Evolutionary conservation across 1,140 invertebrate genomes (phyloP).

Genomic region (Luehdorfia chinensis): DNA sequence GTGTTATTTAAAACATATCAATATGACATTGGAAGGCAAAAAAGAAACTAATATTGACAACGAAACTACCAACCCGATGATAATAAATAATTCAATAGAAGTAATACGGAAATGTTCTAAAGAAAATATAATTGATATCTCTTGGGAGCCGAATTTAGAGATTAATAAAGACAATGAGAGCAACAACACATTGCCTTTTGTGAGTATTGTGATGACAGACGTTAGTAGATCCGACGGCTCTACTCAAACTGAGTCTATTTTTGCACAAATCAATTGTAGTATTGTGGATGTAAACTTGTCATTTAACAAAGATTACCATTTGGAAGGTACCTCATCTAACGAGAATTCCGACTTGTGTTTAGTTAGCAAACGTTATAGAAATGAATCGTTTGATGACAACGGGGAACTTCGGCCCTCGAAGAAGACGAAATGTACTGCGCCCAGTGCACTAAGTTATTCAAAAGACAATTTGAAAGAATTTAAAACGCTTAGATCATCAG

Average conservation of each 20-base stretch:
- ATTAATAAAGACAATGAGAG: conserved; percentile 34
- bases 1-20: conserved; percentile 2
- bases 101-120: conserved; percentile 46
- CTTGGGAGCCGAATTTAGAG: conserved; percentile 46
- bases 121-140: conserved; percentile 43
- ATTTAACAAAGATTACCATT: conserved; percentile 44
- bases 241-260: conserved; percentile 46
- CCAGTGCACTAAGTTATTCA: conserved; percentile 39
- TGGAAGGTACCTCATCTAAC: conserved; percentile 37
- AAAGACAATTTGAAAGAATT: conserved; percentile 33
- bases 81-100: conserved; percentile 50
- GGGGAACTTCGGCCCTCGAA: conserved; percentile 41
- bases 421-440: conserved; percentile 49
- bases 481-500: conserved; percentile 22
- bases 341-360: conserved; percentile 38
- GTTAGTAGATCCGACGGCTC: conserved; percentile 39
- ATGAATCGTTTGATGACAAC: conserved; percentile 42
- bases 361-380: conserved; percentile 45
- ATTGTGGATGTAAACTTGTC: conserved; percentile 41
- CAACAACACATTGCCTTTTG: conserved; percentile 47
- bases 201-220: conserved; percentile 46
- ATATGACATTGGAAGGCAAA: conserved; percentile 23
- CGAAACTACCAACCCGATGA: conserved; percentile 31
- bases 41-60: conserved; percentile 32
- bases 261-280: conserved; percentile 29